A percentile compares a stretch with the other conserved stretches of the same genome.
These are phyloP conservation scores for Nipponacmea schrenckii DNA, from an alignment of 2,888 invertebrate species.

Conservation along the genomic window DNA sequence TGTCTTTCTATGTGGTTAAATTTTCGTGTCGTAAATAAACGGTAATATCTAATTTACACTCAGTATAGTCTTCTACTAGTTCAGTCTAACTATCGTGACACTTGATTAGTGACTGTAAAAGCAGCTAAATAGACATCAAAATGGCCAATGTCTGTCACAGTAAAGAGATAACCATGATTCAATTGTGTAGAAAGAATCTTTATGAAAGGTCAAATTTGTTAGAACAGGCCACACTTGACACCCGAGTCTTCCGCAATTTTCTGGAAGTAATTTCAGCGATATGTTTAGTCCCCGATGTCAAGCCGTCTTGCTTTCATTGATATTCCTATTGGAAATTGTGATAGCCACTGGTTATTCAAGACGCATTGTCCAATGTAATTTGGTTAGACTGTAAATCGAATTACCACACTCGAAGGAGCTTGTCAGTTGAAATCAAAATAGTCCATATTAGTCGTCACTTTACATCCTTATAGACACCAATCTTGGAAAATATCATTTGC, in stretches of 20 bases:
- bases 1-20: too few species aligned
- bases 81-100: background rate
- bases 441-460: constrained; percentile 31
- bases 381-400: constrained; percentile 19
- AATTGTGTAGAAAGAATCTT: constrained; percentile 6
- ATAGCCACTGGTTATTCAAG: background rate
- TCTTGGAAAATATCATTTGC: constrained; percentile 29
- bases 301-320: background rate
- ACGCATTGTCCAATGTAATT: background rate
- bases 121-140: constrained; percentile 6
- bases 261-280: constrained; percentile 7
- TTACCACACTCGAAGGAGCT: constrained; percentile 26
- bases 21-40: too few species aligned
- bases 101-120: constrained; percentile 1
- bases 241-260: constrained; percentile 5
- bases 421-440: constrained; percentile 25
- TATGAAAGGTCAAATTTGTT: constrained; percentile 5
- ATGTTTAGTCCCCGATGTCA: background rate
- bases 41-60: too few species aligned
- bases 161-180: constrained; percentile 7
- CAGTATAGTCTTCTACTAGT: too few species aligned
- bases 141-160: constrained; percentile 5
- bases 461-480: constrained; percentile 31
- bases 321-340: background rate
- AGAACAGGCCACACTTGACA: constrained; percentile 9